Evolutionary conservation across 2,797 vertebrate genomes (phyloP).

Genomic region (Hylomyscus alleni): DNA sequence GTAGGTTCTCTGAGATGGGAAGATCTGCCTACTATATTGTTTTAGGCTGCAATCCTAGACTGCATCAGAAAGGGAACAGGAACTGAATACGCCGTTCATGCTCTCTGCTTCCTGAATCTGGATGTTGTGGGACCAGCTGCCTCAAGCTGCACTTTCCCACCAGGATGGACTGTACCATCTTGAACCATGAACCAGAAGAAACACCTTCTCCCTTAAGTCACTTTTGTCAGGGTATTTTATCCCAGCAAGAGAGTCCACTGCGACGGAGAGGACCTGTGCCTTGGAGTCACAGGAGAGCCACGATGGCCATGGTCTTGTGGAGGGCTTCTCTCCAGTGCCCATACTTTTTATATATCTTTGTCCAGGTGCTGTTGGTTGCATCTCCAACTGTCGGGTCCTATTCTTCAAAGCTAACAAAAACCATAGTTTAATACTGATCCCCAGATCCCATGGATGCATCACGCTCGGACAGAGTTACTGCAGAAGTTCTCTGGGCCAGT

Average conservation of each 20-base stretch:
- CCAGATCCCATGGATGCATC: background rate
- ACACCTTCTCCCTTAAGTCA: background rate
- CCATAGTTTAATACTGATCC: background rate
- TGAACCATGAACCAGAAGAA: background rate
- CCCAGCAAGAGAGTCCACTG: background rate
- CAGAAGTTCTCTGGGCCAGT: background rate
- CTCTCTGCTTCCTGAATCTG: background rate
- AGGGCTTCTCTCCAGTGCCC: background rate
- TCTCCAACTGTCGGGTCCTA: background rate
- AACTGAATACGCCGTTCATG: background rate
- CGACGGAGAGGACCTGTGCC: background rate
- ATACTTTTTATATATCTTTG: background rate
- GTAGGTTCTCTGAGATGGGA: background rate
- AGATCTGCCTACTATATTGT: background rate
- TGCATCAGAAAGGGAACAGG: background rate
- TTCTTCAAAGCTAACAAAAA: conserved; percentile 17
- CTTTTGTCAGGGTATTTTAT: background rate
- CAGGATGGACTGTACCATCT: background rate
- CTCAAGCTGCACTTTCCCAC: background rate
- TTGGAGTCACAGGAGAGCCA: conserved; percentile 11
- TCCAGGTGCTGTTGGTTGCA: background rate
- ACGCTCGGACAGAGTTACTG: background rate
- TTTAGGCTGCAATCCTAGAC: background rate
- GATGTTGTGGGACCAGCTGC: background rate
- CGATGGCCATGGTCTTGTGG: background rate